phyloP scores from a whole-genome alignment of 1,140 invertebrate genomes.

The Cyclargus thomasi region DNA sequence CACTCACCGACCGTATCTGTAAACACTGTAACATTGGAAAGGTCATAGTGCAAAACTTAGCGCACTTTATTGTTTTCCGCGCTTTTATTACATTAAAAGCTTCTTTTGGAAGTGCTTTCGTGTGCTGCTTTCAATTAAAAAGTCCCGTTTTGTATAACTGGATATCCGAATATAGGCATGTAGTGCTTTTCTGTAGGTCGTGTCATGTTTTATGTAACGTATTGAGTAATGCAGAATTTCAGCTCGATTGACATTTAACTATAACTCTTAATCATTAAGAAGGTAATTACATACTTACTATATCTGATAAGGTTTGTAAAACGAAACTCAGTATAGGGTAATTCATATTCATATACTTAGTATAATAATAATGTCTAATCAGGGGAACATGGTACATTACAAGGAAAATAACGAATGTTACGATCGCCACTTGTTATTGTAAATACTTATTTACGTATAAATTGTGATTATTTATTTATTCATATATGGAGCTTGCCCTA shows the following conservation, averaged over 20 bases:
- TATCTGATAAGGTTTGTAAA: not conserved
- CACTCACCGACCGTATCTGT: not conserved
- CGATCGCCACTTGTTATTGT: not conserved
- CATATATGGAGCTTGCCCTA: not conserved
- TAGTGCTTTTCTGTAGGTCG: not conserved
- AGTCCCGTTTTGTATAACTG: constrained; percentile 1
- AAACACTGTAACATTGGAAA: constrained; percentile 21
- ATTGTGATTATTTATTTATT: no score
- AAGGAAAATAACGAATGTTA: not conserved
- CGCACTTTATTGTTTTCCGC: not conserved
- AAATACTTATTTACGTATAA: not conserved
- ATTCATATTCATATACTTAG: not conserved
- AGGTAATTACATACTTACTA: not conserved
- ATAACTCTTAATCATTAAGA: not conserved
- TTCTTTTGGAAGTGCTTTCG: not conserved
- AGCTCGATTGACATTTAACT: not conserved
- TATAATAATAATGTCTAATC: not conserved
- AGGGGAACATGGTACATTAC: not conserved
- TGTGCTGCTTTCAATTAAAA: not conserved
- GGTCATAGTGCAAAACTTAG: constrained; percentile 14
- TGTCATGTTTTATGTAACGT: not conserved
- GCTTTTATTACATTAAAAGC: not conserved
- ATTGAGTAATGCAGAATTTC: not conserved
- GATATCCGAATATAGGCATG: not conserved
- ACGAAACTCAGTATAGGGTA: not conserved